These are phyloP conservation scores for Rhabditoides inermis DNA, from an alignment of 2,888 invertebrate species.

Conservation along the genomic window DNA sequence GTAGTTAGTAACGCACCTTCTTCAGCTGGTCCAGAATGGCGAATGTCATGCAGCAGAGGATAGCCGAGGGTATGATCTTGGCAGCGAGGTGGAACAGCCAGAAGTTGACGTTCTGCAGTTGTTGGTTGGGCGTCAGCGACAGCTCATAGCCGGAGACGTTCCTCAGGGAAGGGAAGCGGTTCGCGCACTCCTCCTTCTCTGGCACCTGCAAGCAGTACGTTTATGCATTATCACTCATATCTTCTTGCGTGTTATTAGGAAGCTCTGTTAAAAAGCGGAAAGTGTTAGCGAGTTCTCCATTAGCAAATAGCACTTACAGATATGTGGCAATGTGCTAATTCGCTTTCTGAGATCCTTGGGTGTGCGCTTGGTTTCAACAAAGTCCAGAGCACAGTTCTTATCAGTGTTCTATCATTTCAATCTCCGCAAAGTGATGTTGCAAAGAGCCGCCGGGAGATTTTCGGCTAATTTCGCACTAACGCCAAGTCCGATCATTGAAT, in stretches of 20 bases:
- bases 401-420: too few relatives aligned
- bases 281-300: too few relatives aligned
- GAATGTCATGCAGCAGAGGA: slow-evolving; percentile 44
- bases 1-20: slow-evolving; percentile 15
- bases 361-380: too few relatives aligned
- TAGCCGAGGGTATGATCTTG: slow-evolving; percentile 32
- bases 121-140: slow-evolving; percentile 20
- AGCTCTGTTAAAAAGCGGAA: too few relatives aligned
- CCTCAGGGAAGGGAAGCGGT: slow-evolving; percentile 22
- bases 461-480: too few relatives aligned
- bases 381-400: too few relatives aligned
- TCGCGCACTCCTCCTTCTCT: slow-evolving; percentile 33
- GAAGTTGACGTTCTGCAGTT: slow-evolving; percentile 33
- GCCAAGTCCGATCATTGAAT: neutral
- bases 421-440: too few relatives aligned
- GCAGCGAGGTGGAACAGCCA: slow-evolving; percentile 36
- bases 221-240: slow-evolving; percentile 9
- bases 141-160: slow-evolving; percentile 31
- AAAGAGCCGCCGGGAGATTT: too few relatives aligned
- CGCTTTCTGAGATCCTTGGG: too few relatives aligned
- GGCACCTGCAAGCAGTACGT: slow-evolving; percentile 14
- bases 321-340: too few relatives aligned
- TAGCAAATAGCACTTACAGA: too few relatives aligned
- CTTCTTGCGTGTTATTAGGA: too few relatives aligned
- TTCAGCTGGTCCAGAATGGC: slow-evolving; percentile 38